Base-by-base conservation (phyloP, 2,113 vertebrate genomes). In the Kryptolebias marmoratus region DNA sequence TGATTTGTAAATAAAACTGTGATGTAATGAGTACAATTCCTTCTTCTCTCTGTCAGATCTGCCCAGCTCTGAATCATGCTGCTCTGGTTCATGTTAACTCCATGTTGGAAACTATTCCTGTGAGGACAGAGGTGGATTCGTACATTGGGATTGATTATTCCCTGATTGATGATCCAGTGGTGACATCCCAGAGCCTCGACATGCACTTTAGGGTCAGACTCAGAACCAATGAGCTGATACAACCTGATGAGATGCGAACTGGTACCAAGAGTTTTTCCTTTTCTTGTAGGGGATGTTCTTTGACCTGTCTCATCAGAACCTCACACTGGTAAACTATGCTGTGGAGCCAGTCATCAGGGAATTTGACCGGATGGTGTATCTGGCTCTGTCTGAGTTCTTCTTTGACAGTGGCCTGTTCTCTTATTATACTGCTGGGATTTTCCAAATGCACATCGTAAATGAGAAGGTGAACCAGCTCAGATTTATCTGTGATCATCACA, bases 101-200 rank as follows among this genome's bases (percentile, higher is more conserved):
- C 0, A 52, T 98, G 75, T 75, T 99, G 93, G 94, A 95, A 68
- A 97, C 96, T 0, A 94, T 99, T 50, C 96, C 97, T 93, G 98
- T 99, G 65, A 94, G 93, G 42, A 88, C 92, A 1, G 68, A 95
- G 0, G 96, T 98, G 75, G 96, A 98, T 31, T 44, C 91, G 0
- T 93, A 92, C 1, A 86, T 98, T 0, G 97, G 98, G 49, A 98
- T 98, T 0, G 98, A 99, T 88, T 99, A 98, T 78, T 96, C 97
- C n/a, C 95, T 99, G 18, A 88, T 97, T 8, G 91, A 82, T 42
- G 94, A 98, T 66, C 98, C 98, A 0, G 68, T 88, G 0, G 88
- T 97, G 78, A 94, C 95, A 0, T 44, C 74, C 0, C 90, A 83
- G 53, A 95, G 92, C 67, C 93, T 98, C 0, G 96, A 98, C 84